phyloP scores from a whole-genome alignment of 2,113 vertebrate genomes.

The Chloroceryle aenea region DNA sequence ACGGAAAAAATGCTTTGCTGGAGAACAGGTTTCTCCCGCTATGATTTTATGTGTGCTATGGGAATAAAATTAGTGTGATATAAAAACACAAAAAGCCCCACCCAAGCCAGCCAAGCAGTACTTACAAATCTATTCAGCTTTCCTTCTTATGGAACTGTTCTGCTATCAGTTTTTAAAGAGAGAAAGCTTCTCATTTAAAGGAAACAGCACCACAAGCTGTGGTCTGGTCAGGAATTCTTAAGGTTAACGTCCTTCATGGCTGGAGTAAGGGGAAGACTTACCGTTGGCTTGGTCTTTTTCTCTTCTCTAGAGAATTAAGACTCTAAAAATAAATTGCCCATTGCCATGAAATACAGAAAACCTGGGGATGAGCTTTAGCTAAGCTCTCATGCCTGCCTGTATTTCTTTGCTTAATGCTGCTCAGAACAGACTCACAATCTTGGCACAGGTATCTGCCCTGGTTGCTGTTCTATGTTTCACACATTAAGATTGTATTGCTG shows the following conservation, averaged over 20 bases:
- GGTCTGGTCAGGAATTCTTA: neutral
- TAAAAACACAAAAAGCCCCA: neutral
- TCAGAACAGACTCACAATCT: neutral
- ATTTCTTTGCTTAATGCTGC: neutral
- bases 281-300: neutral
- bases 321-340: neutral
- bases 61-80: neutral
- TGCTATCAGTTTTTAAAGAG: neutral
- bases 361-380: neutral
- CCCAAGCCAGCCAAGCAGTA: neutral
- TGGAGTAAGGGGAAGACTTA: neutral
- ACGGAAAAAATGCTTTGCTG: neutral
- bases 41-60: neutral
- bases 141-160: neutral
- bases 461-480: neutral
- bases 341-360: neutral
- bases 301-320: neutral
- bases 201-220: neutral
- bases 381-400: neutral
- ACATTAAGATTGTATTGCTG: neutral
- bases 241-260: neutral
- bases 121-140: neutral
- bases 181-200: neutral
- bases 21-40: neutral
- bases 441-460: neutral